Conservation (phyloP, 2,797 vertebrate species). For the Synaphobranchus kaupii region DNA sequence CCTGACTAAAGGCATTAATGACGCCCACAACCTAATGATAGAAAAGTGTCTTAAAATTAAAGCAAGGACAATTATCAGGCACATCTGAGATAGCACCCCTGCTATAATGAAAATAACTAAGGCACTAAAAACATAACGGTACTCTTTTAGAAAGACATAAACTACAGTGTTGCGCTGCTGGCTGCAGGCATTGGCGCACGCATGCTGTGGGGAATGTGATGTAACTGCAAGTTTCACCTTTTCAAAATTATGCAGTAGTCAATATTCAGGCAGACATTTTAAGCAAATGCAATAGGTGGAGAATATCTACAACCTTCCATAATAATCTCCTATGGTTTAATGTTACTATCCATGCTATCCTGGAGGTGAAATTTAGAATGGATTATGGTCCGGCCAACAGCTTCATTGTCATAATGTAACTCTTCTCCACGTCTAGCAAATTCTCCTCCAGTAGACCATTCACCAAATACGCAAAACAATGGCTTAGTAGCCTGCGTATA, state of each 20-base stretch:
- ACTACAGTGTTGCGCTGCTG: background rate
- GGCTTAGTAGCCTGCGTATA: background rate
- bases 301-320: background rate
- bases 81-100: background rate
- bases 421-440: background rate
- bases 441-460: background rate
- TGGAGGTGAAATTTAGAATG: background rate
- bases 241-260: background rate
- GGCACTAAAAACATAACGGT: background rate
- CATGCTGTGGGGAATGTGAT: background rate
- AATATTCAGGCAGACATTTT: background rate
- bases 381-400: background rate
- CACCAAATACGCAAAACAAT: background rate
- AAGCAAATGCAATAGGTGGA: background rate
- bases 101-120: background rate
- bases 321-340: background rate
- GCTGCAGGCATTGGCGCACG: background rate
- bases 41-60: background rate
- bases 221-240: background rate
- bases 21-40: background rate
- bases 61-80: background rate
- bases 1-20: background rate
- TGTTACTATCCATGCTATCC: background rate
- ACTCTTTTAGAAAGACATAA: background rate
- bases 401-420: background rate